Conservation (phyloP, 2,797 vertebrate species). For the Lacerta viridis region DNA sequence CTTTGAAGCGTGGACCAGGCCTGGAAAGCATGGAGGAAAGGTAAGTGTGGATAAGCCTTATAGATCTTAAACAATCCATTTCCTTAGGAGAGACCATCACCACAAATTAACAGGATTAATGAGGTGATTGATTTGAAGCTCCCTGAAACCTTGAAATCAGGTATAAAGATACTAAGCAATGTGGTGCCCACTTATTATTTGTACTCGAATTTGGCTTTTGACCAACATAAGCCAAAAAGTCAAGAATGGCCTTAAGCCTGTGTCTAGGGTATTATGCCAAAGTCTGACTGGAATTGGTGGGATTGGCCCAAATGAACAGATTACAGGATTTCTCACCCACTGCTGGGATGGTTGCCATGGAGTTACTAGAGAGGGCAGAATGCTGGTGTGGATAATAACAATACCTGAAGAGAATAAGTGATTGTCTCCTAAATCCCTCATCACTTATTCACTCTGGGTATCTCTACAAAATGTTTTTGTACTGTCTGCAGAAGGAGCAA, state of each 20-base stretch:
- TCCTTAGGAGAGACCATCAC: neutral
- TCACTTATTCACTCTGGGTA: neutral
- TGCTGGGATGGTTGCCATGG: neutral
- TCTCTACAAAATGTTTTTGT: neutral
- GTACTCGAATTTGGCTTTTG: neutral
- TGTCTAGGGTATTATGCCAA: neutral
- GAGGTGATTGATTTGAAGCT: neutral
- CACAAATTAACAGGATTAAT: neutral
- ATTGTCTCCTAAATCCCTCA: neutral
- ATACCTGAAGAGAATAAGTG: rapidly evolving
- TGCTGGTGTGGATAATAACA: neutral
- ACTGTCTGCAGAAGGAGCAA: neutral
- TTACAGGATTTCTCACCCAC: neutral
- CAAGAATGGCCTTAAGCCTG: neutral
- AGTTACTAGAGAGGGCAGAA: neutral
- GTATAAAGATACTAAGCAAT: neutral
- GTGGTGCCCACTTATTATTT: neutral
- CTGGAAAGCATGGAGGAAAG: too few species aligned
- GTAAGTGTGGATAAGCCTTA: too few species aligned
- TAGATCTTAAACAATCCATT: neutral
- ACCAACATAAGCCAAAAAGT: neutral
- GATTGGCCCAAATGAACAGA: neutral
- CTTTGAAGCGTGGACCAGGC: too few species aligned
- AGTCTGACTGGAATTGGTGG: neutral
- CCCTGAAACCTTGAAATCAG: neutral